Evolutionary conservation across 2,797 vertebrate species (phyloP).

Genomic region (Pseudochirops cupreus): DNA sequence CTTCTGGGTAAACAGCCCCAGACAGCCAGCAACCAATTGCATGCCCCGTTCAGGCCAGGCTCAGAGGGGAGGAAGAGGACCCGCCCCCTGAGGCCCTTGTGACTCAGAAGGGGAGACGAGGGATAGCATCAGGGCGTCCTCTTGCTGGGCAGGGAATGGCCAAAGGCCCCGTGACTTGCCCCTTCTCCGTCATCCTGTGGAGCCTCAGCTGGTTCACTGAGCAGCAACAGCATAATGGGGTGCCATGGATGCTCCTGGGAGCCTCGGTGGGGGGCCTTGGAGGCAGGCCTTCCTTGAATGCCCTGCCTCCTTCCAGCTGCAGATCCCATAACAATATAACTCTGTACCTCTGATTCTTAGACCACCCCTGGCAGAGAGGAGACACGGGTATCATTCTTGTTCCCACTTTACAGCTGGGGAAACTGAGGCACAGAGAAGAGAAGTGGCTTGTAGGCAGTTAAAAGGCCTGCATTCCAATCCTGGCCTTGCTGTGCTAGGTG

Average conservation of each 20-base stretch:
- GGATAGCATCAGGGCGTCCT: not conserved
- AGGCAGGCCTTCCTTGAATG: not conserved
- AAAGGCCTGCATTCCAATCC: not conserved
- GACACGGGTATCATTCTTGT: not conserved
- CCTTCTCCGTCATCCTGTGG: not conserved
- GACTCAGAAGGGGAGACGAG: too few species aligned
- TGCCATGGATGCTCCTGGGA: not conserved
- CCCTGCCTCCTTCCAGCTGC: not conserved
- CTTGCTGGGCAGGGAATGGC: not conserved
- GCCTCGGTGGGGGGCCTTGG: not conserved
- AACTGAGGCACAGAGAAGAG: not conserved
- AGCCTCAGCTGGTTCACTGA: not conserved
- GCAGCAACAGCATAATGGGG: not conserved
- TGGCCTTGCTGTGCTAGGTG: not conserved
- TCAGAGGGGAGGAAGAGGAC: not conserved
- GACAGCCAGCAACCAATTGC: not conserved
- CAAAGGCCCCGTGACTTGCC: too few species aligned
- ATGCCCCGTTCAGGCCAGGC: not conserved
- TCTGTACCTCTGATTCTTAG: not conserved
- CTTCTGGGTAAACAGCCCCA: not conserved
- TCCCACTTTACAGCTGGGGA: not conserved
- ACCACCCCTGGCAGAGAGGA: not conserved
- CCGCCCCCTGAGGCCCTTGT: too few species aligned
- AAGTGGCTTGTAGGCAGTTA: not conserved
- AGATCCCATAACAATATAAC: not conserved